Conservation (phyloP, 2,113 vertebrate genomes). For the Tapirus terrestris region DNA sequence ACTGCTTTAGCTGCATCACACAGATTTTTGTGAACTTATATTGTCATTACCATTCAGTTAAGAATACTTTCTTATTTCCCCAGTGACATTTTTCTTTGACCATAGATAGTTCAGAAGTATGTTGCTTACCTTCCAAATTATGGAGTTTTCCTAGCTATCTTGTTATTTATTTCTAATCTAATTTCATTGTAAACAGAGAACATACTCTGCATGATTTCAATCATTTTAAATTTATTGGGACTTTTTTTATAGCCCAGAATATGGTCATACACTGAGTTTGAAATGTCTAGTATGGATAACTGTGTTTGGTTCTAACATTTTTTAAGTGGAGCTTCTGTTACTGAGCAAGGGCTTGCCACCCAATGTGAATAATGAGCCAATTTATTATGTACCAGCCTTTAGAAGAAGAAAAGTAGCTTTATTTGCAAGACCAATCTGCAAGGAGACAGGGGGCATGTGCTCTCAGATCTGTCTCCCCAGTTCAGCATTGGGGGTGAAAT, state of each 20-base stretch:
- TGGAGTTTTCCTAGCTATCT: not conserved
- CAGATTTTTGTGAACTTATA: not conserved
- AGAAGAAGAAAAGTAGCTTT: too few species aligned
- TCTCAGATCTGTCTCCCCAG: too few species aligned
- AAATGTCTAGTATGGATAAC: not conserved
- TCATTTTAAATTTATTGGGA: not conserved
- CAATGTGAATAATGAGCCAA: too few species aligned
- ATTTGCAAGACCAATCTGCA: too few species aligned
- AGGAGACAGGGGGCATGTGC: too few species aligned
- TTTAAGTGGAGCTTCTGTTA: not conserved
- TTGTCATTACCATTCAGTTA: not conserved
- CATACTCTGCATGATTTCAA: not conserved
- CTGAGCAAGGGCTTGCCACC: too few species aligned
- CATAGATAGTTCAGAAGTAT: not conserved
- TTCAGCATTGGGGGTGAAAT: too few species aligned
- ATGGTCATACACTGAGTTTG: not conserved
- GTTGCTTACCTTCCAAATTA: constrained; percentile 11
- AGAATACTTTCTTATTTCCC: not conserved
- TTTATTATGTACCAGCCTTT: too few species aligned
- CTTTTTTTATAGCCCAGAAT: not conserved
- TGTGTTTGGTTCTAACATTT: not conserved
- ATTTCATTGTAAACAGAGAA: not conserved
- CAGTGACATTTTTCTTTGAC: constrained; percentile 7
- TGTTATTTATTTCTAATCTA: constrained; percentile 7
- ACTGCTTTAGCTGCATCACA: not conserved